phyloP scores from a whole-genome alignment of 2,888 invertebrate species.

The Lasioglossum calceatum region DNA sequence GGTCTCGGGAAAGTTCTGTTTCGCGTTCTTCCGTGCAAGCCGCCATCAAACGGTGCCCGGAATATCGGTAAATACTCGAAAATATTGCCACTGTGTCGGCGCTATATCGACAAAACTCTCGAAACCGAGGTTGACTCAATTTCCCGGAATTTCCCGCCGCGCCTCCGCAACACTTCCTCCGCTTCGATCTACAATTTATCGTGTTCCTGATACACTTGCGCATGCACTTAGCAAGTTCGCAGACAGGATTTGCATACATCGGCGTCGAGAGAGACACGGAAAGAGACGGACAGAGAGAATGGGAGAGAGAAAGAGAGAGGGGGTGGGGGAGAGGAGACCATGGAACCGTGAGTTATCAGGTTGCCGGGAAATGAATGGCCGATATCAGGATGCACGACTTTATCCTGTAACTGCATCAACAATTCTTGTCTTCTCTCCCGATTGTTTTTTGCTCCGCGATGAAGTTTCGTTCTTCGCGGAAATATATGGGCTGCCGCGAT shows the following conservation, averaged over 20 bases:
- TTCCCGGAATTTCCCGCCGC: constrained; percentile 62
- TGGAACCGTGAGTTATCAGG: constrained; percentile 6
- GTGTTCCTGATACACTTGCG: constrained; percentile 67
- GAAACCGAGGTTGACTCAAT: constrained; percentile 61
- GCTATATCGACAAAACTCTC: constrained; percentile 49
- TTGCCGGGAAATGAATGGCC: background rate
- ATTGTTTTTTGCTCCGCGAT: background rate
- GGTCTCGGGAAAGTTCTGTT: background rate
- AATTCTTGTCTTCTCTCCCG: background rate
- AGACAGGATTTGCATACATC: constrained; percentile 72
- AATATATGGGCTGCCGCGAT: background rate
- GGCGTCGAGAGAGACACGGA: constrained; percentile 15
- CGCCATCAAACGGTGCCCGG: background rate
- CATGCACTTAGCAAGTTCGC: constrained; percentile 70
- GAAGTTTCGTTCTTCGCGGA: constrained; percentile 4
- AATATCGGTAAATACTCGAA: constrained; percentile 32
- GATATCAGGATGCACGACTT: constrained; percentile 7
- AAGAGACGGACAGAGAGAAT: background rate
- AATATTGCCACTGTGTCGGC: constrained; percentile 26
- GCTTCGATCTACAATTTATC: constrained; percentile 70
- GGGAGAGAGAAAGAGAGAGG: background rate
- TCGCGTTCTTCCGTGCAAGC: constrained; percentile 4
- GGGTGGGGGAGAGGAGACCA: background rate
- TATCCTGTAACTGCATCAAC: constrained; percentile 4
- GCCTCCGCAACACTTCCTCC: constrained; percentile 57